Evolutionary conservation across 2,797 vertebrate genomes (phyloP).

Genomic region (Aphelocoma californica): DNA sequence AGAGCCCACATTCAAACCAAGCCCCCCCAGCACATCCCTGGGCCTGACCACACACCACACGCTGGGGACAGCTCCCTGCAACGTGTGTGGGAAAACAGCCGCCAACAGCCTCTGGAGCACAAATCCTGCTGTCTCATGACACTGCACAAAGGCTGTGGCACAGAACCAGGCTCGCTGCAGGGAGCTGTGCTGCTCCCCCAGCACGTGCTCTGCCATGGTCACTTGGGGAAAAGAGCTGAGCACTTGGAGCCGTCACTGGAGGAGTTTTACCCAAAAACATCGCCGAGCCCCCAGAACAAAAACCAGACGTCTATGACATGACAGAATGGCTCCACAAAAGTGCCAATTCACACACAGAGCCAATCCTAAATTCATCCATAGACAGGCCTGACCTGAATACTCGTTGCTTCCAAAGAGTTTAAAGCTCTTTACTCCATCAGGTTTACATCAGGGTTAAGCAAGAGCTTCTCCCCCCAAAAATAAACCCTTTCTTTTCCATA

Average conservation of each 20-base stretch:
- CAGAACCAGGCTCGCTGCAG: background rate
- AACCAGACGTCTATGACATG: accelerated
- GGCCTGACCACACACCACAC: accelerated
- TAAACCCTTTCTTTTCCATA: accelerated
- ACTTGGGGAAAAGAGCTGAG: background rate
- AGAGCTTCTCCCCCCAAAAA: background rate
- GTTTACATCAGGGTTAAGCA: accelerated
- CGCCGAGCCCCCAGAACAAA: accelerated
- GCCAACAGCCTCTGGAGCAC: background rate
- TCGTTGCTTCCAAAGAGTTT: accelerated
- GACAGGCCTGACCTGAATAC: background rate
- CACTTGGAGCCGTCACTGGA: background rate
- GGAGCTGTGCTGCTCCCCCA: background rate
- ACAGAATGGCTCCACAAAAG: accelerated
- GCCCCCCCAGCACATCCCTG: background rate
- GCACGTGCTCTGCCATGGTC: accelerated
- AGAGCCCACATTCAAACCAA: background rate
- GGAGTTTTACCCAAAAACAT: background rate
- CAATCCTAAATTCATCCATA: background rate
- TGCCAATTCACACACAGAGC: accelerated
- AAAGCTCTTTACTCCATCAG: background rate
- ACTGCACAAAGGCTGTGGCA: background rate
- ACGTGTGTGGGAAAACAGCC: accelerated
- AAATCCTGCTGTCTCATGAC: background rate
- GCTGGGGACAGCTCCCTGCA: background rate